Base-by-base conservation (phyloP, 2,888 invertebrate genomes). In the Rhingia campestris region DNA sequence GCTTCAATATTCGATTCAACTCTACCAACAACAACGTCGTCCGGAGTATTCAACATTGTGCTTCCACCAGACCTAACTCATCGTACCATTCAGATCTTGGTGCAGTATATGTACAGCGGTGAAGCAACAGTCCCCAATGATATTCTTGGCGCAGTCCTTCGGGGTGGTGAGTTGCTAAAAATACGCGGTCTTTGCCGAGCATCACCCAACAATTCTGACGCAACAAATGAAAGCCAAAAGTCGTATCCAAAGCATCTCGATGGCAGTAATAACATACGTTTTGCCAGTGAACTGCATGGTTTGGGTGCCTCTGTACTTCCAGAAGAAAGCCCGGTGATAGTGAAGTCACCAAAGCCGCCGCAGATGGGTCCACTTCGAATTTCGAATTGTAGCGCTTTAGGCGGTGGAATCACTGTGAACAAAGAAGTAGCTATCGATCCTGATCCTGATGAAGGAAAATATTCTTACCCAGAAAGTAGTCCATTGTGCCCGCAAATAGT, bases 21-120 rank as follows among this genome's bases (percentile, higher is more conserved):
- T 30, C 87, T 90, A 39, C 88, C 90, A n/a, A 87, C 90, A 39
- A 86, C 88, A 1, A 86, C 89, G 37, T 88, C 90, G 39, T 94
- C 93, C 61, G 89, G 90, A 30, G 92, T 93, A 88, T 90, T 95
- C 6, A 94, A 95, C 86, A 94, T 96, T 59, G 95, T 97, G 39
- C 92, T 97, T 86, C 97, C 97, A 10, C 94, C 96, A 3, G 96
- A 96, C 89, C 95, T 97, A 86, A 95, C 95, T 43, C 95, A 95
- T 84, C 95, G 95, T 86, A 96, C 96, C 6, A 92, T 97, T 87
- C 95, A 96, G 90, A 95, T 96, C 84, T 92, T 97, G 14, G 94
- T 97, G 49, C 96, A 97, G 88, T 97, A 97, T 90, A 97, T 97
- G 96, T 97, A 97, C 91, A 95, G 94, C 90, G 95, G 95, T 87